Conservation (phyloP, 2,113 vertebrate genomes). For the Morone chrysops region DNA sequence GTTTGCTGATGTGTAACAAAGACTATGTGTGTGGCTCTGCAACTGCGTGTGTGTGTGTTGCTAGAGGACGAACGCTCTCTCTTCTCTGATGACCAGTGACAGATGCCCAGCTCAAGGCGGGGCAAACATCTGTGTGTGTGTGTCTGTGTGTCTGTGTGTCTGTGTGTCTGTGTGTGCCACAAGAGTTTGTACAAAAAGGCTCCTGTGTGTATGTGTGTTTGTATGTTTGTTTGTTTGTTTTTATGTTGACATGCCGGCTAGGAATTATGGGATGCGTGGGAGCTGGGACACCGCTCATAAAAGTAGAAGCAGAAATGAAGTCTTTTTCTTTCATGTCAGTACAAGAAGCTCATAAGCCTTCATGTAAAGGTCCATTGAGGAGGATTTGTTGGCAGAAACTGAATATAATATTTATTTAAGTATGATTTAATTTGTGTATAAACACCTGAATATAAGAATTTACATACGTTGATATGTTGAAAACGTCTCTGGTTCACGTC, state of each 20-base stretch:
- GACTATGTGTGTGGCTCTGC: constrained; percentile 2
- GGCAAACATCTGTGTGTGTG: constrained; percentile 1
- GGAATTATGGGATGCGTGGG: constrained; percentile 32
- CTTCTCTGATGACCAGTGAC: constrained; percentile 65
- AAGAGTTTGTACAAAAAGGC: no score
- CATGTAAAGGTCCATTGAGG: no score
- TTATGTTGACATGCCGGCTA: neutral
- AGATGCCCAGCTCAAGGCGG: constrained; percentile 62
- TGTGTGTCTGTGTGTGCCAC: no score
- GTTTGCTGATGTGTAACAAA: neutral
- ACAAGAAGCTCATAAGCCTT: neutral
- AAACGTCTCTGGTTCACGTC: no score
- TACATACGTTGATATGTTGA: no score
- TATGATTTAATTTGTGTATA: no score
- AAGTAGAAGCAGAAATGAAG: neutral
- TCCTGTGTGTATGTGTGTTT: constrained; percentile 1
- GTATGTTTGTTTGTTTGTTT: constrained; percentile 8
- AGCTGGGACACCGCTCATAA: constrained; percentile 1
- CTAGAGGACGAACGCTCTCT: constrained; percentile 47
- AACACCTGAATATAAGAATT: no score
- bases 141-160: neutral
- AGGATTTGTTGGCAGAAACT: no score
- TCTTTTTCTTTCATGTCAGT: neutral
- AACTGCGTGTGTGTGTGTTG: constrained; percentile 29
- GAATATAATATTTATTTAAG: no score